Evolutionary conservation across 2,113 vertebrate species (phyloP).

Genomic region (Scartelaos histophorus): DNA sequence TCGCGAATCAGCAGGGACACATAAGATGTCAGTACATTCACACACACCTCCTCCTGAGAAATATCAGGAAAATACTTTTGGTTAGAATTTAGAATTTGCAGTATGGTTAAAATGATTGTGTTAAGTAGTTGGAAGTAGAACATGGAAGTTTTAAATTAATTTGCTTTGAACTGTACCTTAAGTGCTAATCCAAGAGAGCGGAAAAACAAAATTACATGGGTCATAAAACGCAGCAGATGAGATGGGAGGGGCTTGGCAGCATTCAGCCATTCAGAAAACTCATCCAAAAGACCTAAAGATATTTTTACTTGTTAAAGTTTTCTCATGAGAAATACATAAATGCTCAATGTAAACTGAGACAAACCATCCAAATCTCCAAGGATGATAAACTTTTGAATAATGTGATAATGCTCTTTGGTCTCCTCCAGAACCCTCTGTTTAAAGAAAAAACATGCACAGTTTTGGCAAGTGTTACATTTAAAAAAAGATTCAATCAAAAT

Average conservation of each 20-base stretch:
- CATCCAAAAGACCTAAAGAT: slow-evolving; percentile 86
- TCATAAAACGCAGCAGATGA: slow-evolving; percentile 92
- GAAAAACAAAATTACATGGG: slow-evolving; percentile 92
- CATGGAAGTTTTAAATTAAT: neutral
- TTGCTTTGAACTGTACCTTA: slow-evolving; percentile 76
- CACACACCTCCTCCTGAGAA: slow-evolving; percentile 86
- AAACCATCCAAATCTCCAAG: slow-evolving; percentile 92
- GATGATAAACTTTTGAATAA: slow-evolving; percentile 96
- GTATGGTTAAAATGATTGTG: neutral
- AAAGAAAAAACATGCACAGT: slow-evolving; percentile 23
- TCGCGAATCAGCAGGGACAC: slow-evolving; percentile 83
- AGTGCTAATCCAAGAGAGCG: slow-evolving; percentile 87
- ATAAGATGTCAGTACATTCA: slow-evolving; percentile 88
- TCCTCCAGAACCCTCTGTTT: slow-evolving; percentile 90
- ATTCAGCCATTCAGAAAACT: slow-evolving; percentile 90
- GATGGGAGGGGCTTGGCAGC: slow-evolving; percentile 83
- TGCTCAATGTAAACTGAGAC: neutral
- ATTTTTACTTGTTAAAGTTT: neutral
- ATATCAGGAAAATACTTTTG: neutral
- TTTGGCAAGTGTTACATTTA: neutral
- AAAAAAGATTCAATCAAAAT: neutral
- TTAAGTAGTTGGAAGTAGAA: neutral
- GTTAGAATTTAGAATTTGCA: neutral
- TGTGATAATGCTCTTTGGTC: slow-evolving; percentile 90
- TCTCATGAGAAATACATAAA: neutral